phyloP scores from a whole-genome alignment of 2,888 invertebrate genomes.

The Steromphala cineraria region DNA sequence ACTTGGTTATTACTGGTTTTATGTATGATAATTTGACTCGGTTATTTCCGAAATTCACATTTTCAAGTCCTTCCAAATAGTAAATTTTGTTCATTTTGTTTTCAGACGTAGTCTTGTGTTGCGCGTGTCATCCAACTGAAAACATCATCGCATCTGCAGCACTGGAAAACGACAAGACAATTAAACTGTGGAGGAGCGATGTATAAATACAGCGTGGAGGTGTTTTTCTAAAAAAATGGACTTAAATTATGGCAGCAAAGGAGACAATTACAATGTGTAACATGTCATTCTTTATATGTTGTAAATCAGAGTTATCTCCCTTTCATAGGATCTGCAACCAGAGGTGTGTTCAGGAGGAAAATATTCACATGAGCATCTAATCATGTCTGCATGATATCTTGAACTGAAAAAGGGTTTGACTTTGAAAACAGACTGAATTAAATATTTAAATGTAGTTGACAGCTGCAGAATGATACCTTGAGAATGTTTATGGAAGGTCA shows the following conservation, averaged over 20 bases:
- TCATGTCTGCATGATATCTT: too few species aligned
- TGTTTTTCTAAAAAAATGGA: background rate
- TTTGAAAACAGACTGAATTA: too few species aligned
- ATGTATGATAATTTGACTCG: background rate
- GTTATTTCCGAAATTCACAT: background rate
- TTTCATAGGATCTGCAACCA: background rate
- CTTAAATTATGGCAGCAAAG: background rate
- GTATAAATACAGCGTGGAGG: conserved; percentile 40
- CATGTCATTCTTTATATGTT: background rate
- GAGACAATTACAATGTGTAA: background rate
- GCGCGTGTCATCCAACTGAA: conserved; percentile 98
- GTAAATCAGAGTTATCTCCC: background rate
- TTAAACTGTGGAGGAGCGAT: conserved; percentile 98
- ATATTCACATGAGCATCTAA: background rate
- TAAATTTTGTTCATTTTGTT: background rate
- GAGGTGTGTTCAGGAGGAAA: background rate
- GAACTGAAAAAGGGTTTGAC: too few species aligned
- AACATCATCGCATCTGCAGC: conserved; percentile 99
- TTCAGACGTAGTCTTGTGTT: conserved; percentile 90
- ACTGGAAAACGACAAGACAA: conserved; percentile 98
- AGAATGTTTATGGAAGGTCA: too few species aligned
- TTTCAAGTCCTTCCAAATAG: too few species aligned
- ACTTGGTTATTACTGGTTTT: too few species aligned
- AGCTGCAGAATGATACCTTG: too few species aligned
- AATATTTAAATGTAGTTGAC: too few species aligned